phyloP scores from a whole-genome alignment of 2,797 vertebrate genomes.

The Apogon hyalosoma region DNA sequence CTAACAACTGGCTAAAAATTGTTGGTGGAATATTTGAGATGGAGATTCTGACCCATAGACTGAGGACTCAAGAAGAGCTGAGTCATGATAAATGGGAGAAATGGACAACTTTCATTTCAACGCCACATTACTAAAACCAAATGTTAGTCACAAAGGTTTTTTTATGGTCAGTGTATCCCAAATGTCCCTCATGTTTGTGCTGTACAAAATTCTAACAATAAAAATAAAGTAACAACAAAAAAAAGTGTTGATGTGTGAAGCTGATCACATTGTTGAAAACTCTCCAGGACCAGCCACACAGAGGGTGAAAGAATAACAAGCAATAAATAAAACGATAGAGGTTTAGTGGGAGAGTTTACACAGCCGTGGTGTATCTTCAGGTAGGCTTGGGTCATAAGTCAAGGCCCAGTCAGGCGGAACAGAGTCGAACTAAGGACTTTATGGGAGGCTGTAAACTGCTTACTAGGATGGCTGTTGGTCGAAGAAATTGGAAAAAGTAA shows the following conservation, averaged over 20 bases:
- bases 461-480: conserved; percentile 7
- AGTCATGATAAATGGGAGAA: no score
- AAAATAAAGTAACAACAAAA: no score
- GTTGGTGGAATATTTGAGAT: no score
- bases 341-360: conserved; percentile 3
- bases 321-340: conserved; percentile 37
- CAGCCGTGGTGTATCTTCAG: conserved; percentile 15
- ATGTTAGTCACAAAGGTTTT: no score
- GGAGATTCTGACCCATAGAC: no score
- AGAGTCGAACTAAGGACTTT: conserved; percentile 32
- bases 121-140: no score
- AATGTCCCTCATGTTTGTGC: no score
- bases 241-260: not conserved
- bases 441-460: conserved; percentile 44
- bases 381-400: conserved; percentile 46
- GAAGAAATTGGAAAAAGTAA: not conserved
- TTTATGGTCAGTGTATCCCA: no score
- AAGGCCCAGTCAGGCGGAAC: conserved; percentile 42
- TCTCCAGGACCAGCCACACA: conserved; percentile 14
- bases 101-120: no score
- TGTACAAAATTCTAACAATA: no score
- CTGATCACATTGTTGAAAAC: conserved; percentile 50
- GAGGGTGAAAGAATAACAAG: conserved; percentile 17
- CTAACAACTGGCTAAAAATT: no score
- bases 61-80: no score